Percentiles rank a stretch among this genome's conserved stretches.
Conservation (phyloP, 2,113 vertebrate genomes). For the Bubo scandiacus region DNA sequence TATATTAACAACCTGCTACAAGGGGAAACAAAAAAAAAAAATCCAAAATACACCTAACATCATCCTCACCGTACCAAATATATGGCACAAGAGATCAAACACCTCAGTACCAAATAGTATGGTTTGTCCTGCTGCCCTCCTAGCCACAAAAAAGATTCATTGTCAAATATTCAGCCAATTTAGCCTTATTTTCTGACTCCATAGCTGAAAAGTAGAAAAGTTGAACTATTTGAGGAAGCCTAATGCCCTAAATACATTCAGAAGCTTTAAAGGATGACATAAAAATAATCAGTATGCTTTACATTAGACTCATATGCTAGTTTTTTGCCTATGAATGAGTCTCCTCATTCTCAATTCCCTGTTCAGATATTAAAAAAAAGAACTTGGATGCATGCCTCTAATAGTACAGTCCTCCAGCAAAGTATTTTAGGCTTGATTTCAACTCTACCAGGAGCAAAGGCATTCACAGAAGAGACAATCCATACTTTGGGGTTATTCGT, state of each 20-base stretch:
- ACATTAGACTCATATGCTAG: accelerated
- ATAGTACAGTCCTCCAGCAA: neutral
- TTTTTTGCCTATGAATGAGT: neutral
- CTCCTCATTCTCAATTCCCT: neutral
- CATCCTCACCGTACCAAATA: neutral
- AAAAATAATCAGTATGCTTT: neutral
- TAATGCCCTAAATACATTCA: neutral
- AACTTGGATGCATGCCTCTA: neutral
- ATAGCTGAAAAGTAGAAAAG: neutral
- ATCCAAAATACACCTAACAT: neutral
- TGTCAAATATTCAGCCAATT: neutral
- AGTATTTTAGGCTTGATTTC: neutral
- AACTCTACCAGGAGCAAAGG: neutral
- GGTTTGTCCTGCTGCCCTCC: neutral
- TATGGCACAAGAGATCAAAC: neutral
- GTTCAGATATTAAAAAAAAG: neutral
- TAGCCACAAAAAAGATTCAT: neutral
- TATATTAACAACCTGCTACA: neutral
- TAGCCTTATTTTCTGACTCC: neutral
- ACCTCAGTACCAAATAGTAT: neutral
- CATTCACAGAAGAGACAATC: neutral
- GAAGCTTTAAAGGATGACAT: neutral
- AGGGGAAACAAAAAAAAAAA: neutral
- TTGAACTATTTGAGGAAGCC: neutral
- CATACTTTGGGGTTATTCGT: neutral